Conservation (phyloP, 2,113 vertebrate species). For the Pagrus major region DNA sequence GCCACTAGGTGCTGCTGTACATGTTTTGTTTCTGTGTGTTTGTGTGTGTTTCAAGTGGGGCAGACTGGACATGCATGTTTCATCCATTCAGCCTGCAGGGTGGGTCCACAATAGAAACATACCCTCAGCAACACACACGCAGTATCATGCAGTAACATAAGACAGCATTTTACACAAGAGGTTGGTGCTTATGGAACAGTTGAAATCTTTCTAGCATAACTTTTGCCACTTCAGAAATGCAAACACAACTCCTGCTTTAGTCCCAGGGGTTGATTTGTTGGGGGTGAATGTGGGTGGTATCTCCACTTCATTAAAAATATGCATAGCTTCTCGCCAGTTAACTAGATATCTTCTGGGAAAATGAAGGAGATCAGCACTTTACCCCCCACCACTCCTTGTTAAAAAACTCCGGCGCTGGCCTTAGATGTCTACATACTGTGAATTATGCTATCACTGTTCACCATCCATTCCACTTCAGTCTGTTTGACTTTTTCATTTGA, state of each 20-base stretch:
- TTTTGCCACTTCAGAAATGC: slow-evolving; percentile 73
- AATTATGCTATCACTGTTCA: slow-evolving; percentile 67
- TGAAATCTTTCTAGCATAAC: slow-evolving; percentile 68
- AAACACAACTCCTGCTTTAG: slow-evolving; percentile 65
- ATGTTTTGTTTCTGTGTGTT: slow-evolving; percentile 1
- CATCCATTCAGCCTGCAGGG: slow-evolving; percentile 62
- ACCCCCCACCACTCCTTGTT: slow-evolving; percentile 70
- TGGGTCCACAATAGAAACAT: slow-evolving; percentile 29
- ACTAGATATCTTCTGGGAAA: slow-evolving; percentile 75
- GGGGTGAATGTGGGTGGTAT: slow-evolving; percentile 76
- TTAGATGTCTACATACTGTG: slow-evolving; percentile 74
- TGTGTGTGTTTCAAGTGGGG: slow-evolving; percentile 49
- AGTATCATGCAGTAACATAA: slow-evolving; percentile 15
- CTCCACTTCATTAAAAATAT: slow-evolving; percentile 74
- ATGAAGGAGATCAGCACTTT: slow-evolving; percentile 73
- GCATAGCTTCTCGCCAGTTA: slow-evolving; percentile 71
- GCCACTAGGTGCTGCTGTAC: slow-evolving; percentile 77
- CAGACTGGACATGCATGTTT: slow-evolving; percentile 77
- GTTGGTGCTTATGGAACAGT: slow-evolving; percentile 52
- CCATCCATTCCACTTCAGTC: slow-evolving; percentile 69
- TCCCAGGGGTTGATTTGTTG: slow-evolving; percentile 74
- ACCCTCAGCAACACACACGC: slow-evolving; percentile 24
- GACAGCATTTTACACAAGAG: slow-evolving; percentile 1
- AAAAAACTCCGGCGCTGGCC: slow-evolving; percentile 58
- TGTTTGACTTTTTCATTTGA: slow-evolving; percentile 71